These are phyloP conservation scores for Ectobius pallidus DNA, from an alignment of 2,888 invertebrate genomes.

Conservation along the genomic window DNA sequence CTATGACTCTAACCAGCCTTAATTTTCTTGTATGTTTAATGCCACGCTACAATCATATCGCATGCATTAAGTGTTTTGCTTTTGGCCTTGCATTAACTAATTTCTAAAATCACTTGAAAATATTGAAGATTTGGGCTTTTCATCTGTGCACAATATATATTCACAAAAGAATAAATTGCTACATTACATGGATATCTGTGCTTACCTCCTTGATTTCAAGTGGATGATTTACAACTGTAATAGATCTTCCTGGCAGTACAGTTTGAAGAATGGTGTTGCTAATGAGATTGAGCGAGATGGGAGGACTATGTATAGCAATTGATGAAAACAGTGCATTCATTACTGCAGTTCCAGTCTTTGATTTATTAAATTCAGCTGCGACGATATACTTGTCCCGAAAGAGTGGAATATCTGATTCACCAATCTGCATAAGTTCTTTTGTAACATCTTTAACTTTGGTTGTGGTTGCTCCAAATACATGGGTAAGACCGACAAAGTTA, in stretches of 20 bases:
- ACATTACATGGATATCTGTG: too few species aligned
- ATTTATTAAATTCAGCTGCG: slow-evolving; percentile 57
- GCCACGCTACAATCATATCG: too few species aligned
- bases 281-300: slow-evolving; percentile 59
- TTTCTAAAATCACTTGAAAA: too few species aligned
- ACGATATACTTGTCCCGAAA: slow-evolving; percentile 59
- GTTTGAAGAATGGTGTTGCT: slow-evolving; percentile 57
- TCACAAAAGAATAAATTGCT: too few species aligned
- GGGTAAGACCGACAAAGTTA: not conserved
- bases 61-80: too few species aligned
- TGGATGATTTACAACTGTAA: slow-evolving; percentile 52
- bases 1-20: too few species aligned
- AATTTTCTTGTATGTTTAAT: too few species aligned
- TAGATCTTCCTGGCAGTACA: slow-evolving; percentile 50
- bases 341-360: not conserved
- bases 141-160: too few species aligned
- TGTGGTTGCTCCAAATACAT: not conserved
- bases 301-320: slow-evolving; percentile 59
- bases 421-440: slow-evolving; percentile 56
- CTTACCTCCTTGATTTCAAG: not conserved
- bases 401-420: slow-evolving; percentile 51
- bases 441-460: slow-evolving; percentile 41
- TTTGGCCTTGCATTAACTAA: too few species aligned
- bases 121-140: too few species aligned
- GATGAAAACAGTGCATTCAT: slow-evolving; percentile 57